Evolutionary conservation across 2,113 vertebrate species (phyloP), one percentile per base, ranked within the genome.

Genomic region (Galbula dea): DNA sequence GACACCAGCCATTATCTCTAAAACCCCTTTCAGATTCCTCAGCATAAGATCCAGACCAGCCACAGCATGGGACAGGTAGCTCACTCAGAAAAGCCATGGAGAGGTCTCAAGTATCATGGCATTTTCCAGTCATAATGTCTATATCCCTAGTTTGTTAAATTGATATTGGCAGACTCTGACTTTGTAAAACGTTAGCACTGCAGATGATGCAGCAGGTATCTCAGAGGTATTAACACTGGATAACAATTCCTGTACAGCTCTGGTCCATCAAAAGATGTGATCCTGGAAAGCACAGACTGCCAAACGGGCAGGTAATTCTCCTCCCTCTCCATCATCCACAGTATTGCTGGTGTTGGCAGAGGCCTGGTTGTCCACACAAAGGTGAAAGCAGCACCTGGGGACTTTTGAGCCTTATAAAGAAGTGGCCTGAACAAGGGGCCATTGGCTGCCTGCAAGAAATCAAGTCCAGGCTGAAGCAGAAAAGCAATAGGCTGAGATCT

Each of bases 41-140:
- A 49, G 13, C 15, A 46, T 63, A 20, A 57, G 17, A 62, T 55
- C 9, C 36, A 82, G 61, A 58, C 5, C 46, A 69, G 45, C 8
- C 15, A 32, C 30, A 11, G 18, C 13, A 8, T 37, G 66, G 54
- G 36, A 69, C 21, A 66, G 36, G 46, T 22, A 32, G 15, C 13
- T 65, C 63, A 21, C 7, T 29, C 0, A 0, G 21, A n/a, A 94
- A 76, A 79, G 34, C 54, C 2, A 0, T 3, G 17, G 4, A 8
- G 10, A 76, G 3, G 15, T n/a, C 21, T 63, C 15, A 48, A 77
- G 55, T 5, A 3, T 36, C 16, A 2, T 57, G 54, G 4, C 26
- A 23, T 72, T 81, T 86, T 82, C 43, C 39, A 72, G 22, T 63
- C 14, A 20, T 36, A 69, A 69, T 26, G 29, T 63, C 68, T 34